Evolutionary conservation across 2,888 invertebrate genomes (phyloP).

Genomic region (Chrysotoxum bicinctum): DNA sequence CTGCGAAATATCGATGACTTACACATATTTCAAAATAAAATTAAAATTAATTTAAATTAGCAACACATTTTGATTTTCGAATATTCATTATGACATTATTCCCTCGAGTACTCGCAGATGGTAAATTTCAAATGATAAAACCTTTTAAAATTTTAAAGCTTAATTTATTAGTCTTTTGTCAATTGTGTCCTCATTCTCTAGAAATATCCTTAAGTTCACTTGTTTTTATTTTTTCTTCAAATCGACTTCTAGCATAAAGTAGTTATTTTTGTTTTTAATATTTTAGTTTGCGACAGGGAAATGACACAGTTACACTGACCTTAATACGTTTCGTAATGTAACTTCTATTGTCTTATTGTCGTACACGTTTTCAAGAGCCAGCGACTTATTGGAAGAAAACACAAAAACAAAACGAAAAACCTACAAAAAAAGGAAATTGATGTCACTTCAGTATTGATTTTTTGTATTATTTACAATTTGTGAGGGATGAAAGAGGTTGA

Average conservation of each 20-base stretch:
- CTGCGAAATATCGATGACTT: no score
- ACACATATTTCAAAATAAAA: no score
- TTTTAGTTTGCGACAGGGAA: conserved; percentile 4
- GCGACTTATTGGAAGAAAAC: conserved; percentile 21
- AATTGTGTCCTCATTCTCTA: not conserved
- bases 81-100: not conserved
- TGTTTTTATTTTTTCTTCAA: not conserved
- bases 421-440: conserved; percentile 2
- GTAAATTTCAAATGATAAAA: not conserved
- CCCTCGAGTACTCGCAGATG: no score
- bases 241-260: not conserved
- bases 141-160: not conserved
- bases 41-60: no score
- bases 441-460: conserved; percentile 32
- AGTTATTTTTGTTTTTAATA: conserved; percentile 4
- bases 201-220: not conserved
- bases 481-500: conserved; percentile 7
- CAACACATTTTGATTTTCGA: no score
- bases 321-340: conserved; percentile 55
- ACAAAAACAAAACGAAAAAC: conserved; percentile 3
- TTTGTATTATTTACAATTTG: conserved; percentile 25
- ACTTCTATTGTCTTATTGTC: conserved; percentile 25
- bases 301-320: conserved; percentile 59
- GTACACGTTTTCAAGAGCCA: conserved; percentile 27
- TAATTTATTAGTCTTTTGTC: not conserved